Percentiles rank a stretch among this genome's conserved stretches.
phyloP scores from a whole-genome alignment of 2,113 vertebrate genomes.

The Corythaixoides concolor region DNA sequence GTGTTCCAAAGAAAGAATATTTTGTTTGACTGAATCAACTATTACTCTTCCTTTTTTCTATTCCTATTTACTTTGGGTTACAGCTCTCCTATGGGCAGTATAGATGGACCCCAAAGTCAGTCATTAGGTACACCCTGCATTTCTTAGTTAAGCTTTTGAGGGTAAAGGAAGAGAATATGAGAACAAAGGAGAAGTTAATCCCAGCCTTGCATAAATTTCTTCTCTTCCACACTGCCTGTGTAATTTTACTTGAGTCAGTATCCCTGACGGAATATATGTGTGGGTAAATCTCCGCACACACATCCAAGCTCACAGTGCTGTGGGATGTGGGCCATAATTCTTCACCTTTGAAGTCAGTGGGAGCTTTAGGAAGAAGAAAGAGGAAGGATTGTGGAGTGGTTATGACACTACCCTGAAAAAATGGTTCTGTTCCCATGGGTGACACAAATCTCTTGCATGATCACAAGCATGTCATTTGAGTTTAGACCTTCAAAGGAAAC shows the following conservation, averaged over 20 bases:
- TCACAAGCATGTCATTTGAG: conserved; percentile 43
- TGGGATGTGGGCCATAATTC: conserved; percentile 12
- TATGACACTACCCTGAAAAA: conserved; percentile 55
- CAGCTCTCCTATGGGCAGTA: neutral
- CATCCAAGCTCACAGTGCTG: neutral
- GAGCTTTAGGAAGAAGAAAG: conserved; percentile 53
- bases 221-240: neutral
- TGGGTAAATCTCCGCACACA: conserved; percentile 18
- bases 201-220: neutral
- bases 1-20: neutral
- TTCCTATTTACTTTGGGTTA: neutral
- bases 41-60: neutral
- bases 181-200: neutral
- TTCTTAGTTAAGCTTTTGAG: neutral
- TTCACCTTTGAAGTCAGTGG: conserved; percentile 65
- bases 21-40: neutral
- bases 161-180: neutral
- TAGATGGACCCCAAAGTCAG: neutral
- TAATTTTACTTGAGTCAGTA: neutral
- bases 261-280: conserved; percentile 7
- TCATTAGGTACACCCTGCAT: neutral
- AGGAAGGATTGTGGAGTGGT: conserved; percentile 38
- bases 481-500: conserved; percentile 60
- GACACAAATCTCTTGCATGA: conserved; percentile 43
- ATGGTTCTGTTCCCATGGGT: conserved; percentile 15